Conservation (phyloP, 2,113 vertebrate genomes). For the Orientallactaga bullata region DNA sequence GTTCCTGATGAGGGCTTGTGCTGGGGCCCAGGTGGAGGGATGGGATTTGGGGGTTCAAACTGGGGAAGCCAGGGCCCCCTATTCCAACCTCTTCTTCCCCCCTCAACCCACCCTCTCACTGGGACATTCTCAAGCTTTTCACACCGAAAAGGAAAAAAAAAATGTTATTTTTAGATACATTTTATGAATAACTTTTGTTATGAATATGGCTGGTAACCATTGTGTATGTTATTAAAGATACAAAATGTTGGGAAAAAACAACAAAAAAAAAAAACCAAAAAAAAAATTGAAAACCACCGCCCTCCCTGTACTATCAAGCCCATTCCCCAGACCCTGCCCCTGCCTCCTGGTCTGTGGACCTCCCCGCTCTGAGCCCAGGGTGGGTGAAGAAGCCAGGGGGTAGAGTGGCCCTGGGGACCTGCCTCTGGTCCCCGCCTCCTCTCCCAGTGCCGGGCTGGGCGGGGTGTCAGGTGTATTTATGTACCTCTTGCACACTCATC, state of each 20-base stretch:
- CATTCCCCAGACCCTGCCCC: constrained; percentile 67
- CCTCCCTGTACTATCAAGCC: constrained; percentile 71
- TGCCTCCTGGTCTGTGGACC: constrained; percentile 65
- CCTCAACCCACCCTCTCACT: constrained; percentile 38
- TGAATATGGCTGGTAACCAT: constrained; percentile 91
- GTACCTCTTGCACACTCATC: constrained; percentile 85
- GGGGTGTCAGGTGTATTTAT: constrained; percentile 85
- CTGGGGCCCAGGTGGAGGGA: constrained; percentile 62
- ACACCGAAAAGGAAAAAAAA: constrained; percentile 86
- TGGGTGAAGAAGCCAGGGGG: constrained; percentile 64
- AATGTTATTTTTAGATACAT: constrained; percentile 90
- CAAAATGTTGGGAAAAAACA: constrained; percentile 84
- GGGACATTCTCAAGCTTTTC: constrained; percentile 84
- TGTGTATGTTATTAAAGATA: constrained; percentile 88
- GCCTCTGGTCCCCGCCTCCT: constrained; percentile 70
- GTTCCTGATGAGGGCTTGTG: constrained; percentile 65
- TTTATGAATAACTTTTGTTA: constrained; percentile 91
- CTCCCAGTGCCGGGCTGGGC: constrained; percentile 82
- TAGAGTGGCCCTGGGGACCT: constrained; percentile 69
- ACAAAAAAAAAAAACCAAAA: constrained; percentile 77
- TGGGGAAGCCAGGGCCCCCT: constrained; percentile 69
- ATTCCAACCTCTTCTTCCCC: constrained; percentile 41
- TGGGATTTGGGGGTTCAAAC: constrained; percentile 3
- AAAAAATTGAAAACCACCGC: constrained; percentile 68
- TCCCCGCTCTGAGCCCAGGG: constrained; percentile 71